Percentiles rank a stretch among this genome's conserved stretches.
Evolutionary conservation across 2,888 invertebrate species (phyloP).

Genomic region (Chironomus tentans): DNA sequence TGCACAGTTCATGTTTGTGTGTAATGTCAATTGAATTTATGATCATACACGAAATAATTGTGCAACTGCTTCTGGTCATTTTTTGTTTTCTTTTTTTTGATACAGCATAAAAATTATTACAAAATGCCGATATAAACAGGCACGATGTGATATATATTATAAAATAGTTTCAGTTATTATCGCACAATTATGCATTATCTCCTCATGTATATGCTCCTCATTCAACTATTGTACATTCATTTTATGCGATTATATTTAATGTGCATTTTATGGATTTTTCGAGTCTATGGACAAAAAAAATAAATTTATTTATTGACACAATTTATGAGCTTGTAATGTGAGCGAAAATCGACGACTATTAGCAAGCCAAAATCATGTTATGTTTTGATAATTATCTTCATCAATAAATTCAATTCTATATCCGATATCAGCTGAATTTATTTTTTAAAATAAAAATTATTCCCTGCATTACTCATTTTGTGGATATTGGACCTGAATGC

Average conservation of each 20-base stretch:
- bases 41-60: not conserved
- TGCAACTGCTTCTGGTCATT: not conserved
- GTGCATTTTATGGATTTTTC: not conserved
- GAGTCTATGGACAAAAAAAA: not conserved
- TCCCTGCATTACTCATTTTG: no score
- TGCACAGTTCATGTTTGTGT: not conserved
- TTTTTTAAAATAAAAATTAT: no score
- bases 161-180: not conserved
- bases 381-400: no score
- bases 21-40: slow-evolving; percentile 22
- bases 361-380: slow-evolving; percentile 15
- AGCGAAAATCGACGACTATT: not conserved
- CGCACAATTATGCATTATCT: not conserved
- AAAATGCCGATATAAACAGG: not conserved
- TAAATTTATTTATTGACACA: not conserved
- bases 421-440: not conserved
- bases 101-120: not conserved
- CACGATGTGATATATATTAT: no score
- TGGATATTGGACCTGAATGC: not conserved
- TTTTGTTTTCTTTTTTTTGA: not conserved
- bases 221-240: not conserved
- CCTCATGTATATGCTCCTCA: not conserved
- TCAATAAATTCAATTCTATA: slow-evolving; percentile 8
- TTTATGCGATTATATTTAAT: slow-evolving; percentile 3
- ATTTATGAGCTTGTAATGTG: slow-evolving; percentile 1